These are phyloP conservation scores for Rhagonycha lutea DNA, from an alignment of 2,888 invertebrate genomes.

Conservation along the genomic window DNA sequence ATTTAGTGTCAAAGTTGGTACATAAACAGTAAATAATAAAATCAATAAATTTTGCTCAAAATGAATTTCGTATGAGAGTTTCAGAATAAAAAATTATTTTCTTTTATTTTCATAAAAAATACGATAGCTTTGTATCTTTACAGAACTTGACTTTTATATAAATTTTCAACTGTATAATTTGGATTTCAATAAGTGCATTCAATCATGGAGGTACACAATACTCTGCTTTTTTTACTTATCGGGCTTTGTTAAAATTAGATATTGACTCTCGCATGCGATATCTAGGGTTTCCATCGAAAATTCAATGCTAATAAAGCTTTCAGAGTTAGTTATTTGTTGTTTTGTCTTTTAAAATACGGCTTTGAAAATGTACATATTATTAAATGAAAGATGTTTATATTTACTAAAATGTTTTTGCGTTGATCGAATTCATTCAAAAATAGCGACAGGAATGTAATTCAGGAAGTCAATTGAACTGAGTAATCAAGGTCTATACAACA, in stretches of 20 bases:
- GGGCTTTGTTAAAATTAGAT: background rate
- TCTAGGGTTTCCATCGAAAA: background rate
- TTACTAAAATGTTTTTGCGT: no score
- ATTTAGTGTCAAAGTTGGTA: conserved; percentile 12
- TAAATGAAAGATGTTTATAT: no score
- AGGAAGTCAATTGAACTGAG: no score
- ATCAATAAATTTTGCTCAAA: background rate
- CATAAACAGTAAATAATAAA: background rate
- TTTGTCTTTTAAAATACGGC: background rate
- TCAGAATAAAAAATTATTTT: background rate
- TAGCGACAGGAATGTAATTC: no score
- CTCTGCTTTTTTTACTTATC: background rate
- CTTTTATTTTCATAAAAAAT: background rate
- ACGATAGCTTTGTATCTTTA: background rate
- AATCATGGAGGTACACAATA: background rate
- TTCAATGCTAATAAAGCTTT: background rate
- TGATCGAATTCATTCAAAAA: no score
- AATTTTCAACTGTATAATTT: background rate
- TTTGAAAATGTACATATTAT: no score
- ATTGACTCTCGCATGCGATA: background rate
- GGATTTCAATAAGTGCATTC: background rate
- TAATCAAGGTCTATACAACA: background rate
- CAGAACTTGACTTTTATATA: background rate
- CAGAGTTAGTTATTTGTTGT: background rate
- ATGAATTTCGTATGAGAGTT: background rate